Base-by-base conservation (phyloP, 2,797 vertebrate species). In the Anas georgica region DNA sequence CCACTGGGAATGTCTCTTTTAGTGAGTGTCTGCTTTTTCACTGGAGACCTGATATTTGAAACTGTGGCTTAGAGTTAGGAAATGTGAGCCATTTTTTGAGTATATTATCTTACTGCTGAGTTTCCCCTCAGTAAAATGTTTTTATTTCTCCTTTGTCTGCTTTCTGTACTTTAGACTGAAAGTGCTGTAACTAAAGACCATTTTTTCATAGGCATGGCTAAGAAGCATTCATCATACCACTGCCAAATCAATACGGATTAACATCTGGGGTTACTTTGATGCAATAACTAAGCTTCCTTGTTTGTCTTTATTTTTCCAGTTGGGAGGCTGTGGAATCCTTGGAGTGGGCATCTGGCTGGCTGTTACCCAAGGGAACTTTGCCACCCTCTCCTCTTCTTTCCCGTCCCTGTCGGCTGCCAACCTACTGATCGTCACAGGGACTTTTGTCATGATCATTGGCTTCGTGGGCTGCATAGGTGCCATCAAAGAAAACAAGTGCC, bases 291-390 rank as follows among this genome's bases (percentile, higher is more conserved):
- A 95, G 5, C 68, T 35, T 62, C 28, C 70, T 54, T 80, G 20
- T 90, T 86, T 91, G 28, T 86, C 18, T 84, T 69, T 97, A 2
- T 87, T 88, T 88, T 93, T 37, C 69, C 97, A 99, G 99, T 94
- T 99, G 96, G 99, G 99, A 78, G 99, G 99, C 96, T 99, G 99
- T 96, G 99, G 99, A 76, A 98, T 99, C 86, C 98, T 99, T 33
- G 99, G 99, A 13, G 99, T 99, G 5, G 99, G 99, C 81, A 98
- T 99, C 95, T 99, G 99, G 99, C 98, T 99, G 96, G 99, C 99
- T 2, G 99, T 99, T 97, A 99, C 99, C 54, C 99, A 99, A 97
- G 99, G 99, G 33, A 99, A 99, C 98, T 99, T 99, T 56, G 99
- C 99, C 95, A 99, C 99, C 7, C 98, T 99, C 46, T 99, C 99